Conservation (phyloP, 2,888 invertebrate species). For the Ectemnius cavifrons region DNA sequence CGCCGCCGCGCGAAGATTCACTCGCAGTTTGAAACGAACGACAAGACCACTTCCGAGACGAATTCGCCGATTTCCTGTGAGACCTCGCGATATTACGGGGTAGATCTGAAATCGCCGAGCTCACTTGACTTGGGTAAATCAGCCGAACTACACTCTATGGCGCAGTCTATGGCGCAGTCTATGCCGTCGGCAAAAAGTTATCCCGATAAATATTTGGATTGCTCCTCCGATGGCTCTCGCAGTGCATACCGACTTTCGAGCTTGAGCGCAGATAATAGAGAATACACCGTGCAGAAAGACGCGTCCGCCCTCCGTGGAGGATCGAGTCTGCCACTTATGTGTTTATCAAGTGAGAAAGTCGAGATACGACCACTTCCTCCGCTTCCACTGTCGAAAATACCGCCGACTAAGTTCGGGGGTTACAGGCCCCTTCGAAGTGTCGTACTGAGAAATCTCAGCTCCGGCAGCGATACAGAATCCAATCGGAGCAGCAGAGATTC, state of each 20-base stretch:
- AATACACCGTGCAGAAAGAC: slow-evolving; percentile 1
- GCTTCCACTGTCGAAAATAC: slow-evolving; percentile 6
- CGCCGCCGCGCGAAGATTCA: slow-evolving; percentile 54
- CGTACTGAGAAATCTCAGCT: slow-evolving; percentile 59
- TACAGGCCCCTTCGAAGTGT: slow-evolving; percentile 45
- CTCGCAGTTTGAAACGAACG: background rate
- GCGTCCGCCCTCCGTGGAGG: background rate
- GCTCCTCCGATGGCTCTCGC: background rate
- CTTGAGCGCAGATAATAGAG: slow-evolving; percentile 7
- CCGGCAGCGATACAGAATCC: slow-evolving; percentile 58
- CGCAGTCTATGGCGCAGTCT: background rate
- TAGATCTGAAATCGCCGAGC: background rate
- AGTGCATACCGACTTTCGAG: background rate
- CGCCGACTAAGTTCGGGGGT: slow-evolving; percentile 42
- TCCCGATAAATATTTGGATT: background rate
- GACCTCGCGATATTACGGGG: background rate
- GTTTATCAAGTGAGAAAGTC: slow-evolving; percentile 5
- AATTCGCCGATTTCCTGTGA: slow-evolving; percentile 27
- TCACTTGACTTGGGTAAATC: background rate
- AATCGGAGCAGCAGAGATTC: slow-evolving; percentile 16
- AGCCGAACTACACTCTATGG: background rate
- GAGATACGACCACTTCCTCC: slow-evolving; percentile 25
- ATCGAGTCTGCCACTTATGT: background rate
- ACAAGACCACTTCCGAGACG: background rate
- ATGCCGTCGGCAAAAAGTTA: background rate